Conservation (phyloP, 2,797 vertebrate species). For the Eupleurogrammus muticus region DNA sequence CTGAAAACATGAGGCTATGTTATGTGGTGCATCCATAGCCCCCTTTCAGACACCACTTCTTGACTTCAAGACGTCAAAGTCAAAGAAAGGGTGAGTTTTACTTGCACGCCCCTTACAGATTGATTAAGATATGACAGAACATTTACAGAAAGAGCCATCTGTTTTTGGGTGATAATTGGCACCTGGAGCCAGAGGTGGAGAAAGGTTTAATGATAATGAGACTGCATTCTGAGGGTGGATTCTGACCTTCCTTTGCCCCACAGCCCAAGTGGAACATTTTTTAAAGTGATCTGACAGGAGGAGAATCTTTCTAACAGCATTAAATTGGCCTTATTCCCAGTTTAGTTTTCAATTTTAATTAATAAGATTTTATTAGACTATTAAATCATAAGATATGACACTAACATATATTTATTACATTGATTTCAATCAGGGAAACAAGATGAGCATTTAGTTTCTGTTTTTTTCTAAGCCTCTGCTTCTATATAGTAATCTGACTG, state of each 20-base stretch:
- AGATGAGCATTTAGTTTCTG: neutral
- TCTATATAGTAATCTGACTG: no score
- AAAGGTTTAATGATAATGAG: neutral
- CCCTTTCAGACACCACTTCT: neutral
- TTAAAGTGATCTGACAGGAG: no score
- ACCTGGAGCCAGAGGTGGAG: neutral
- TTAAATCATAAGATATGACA: neutral
- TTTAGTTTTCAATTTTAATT: neutral
- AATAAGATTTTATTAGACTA: neutral
- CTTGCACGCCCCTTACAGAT: neutral
- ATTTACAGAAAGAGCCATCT: neutral
- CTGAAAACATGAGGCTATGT: conserved; percentile 6
- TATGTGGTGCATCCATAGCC: conserved; percentile 13
- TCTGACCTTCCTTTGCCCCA: neutral
- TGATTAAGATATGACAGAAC: neutral
- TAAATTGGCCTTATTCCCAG: no score
- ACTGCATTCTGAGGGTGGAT: neutral
- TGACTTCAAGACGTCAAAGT: neutral
- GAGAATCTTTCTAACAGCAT: no score
- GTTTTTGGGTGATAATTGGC: neutral
- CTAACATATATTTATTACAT: neutral
- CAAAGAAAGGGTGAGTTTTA: neutral
- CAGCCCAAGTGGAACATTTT: neutral
- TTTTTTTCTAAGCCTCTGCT: neutral
- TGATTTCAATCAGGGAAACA: no score